A percentile compares a stretch with the other conserved stretches of the same genome.
Evolutionary conservation across 2,888 invertebrate genomes (phyloP).

Genomic region (Chloroclystis v-ata): DNA sequence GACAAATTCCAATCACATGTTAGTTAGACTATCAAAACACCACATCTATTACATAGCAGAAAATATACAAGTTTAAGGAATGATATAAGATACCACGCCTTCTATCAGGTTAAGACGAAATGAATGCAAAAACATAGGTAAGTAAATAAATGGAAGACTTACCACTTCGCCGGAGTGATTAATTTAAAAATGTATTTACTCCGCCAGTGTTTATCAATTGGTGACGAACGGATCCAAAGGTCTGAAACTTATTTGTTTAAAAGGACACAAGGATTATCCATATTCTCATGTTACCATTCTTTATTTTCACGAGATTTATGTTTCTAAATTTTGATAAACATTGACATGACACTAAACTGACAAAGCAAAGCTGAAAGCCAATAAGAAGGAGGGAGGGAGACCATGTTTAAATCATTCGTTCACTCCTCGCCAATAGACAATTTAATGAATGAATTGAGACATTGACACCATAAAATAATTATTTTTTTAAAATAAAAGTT

Average conservation of each 20-base stretch:
- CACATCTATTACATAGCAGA: slow-evolving; percentile 7
- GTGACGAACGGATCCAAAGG: slow-evolving; percentile 31
- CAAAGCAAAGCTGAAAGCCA: neutral
- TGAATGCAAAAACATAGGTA: neutral
- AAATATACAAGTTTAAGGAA: neutral
- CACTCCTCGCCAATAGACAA: too few relatives aligned
- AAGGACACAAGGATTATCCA: slow-evolving; percentile 34
- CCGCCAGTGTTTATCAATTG: slow-evolving; percentile 28
- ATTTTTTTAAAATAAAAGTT: too few relatives aligned
- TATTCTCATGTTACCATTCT: slow-evolving; percentile 62
- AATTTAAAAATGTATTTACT: slow-evolving; percentile 29
- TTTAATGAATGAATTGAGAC: neutral
- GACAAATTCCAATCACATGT: slow-evolving; percentile 29
- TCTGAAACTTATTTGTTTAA: slow-evolving; percentile 41
- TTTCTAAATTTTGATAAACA: slow-evolving; percentile 57
- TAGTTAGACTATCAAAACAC: slow-evolving; percentile 11
- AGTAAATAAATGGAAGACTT: slow-evolving; percentile 26
- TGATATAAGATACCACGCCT: neutral
- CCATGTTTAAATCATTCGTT: too few relatives aligned
- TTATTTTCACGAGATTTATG: slow-evolving; percentile 56
- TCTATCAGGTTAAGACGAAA: neutral
- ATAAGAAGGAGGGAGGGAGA: neutral
- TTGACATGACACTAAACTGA: neutral
- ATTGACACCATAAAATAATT: neutral
- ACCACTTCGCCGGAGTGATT: slow-evolving; percentile 48